These are phyloP conservation scores for Trachelus troglodyta DNA, from an alignment of 2,888 invertebrate genomes.

Conservation along the genomic window DNA sequence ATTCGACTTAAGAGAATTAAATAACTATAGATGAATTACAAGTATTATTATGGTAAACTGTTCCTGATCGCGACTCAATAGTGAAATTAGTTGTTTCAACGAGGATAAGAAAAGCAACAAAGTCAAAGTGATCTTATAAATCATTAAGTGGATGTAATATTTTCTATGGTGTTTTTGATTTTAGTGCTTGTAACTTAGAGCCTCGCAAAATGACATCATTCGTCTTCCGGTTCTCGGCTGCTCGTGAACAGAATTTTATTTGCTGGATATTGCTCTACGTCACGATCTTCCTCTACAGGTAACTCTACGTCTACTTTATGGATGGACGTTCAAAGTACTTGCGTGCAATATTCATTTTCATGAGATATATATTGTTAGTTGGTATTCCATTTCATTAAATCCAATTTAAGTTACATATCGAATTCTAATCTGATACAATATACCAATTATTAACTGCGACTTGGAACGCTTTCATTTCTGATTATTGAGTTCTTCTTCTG, in stretches of 20 bases:
- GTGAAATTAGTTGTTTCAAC: background rate
- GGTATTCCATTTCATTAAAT: background rate
- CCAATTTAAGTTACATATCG: background rate
- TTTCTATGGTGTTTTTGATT: background rate
- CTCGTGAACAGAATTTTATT: conserved; percentile 5
- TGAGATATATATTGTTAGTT: background rate
- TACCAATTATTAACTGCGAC: background rate
- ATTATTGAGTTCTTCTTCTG: background rate
- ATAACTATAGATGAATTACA: background rate
- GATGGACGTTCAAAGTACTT: background rate
- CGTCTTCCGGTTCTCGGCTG: background rate
- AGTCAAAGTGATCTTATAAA: background rate
- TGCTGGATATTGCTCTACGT: background rate
- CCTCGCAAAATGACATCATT: background rate
- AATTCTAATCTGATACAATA: background rate
- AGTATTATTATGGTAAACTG: background rate
- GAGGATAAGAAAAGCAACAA: background rate
- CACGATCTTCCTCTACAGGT: background rate
- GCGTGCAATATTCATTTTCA: background rate
- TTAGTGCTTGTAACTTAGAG: background rate
- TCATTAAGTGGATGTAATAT: background rate
- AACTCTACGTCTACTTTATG: background rate
- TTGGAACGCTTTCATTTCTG: background rate
- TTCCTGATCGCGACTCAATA: background rate
- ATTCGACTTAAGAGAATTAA: background rate